Conservation (phyloP, 2,113 vertebrate genomes). For the Crotalus tigris region DNA sequence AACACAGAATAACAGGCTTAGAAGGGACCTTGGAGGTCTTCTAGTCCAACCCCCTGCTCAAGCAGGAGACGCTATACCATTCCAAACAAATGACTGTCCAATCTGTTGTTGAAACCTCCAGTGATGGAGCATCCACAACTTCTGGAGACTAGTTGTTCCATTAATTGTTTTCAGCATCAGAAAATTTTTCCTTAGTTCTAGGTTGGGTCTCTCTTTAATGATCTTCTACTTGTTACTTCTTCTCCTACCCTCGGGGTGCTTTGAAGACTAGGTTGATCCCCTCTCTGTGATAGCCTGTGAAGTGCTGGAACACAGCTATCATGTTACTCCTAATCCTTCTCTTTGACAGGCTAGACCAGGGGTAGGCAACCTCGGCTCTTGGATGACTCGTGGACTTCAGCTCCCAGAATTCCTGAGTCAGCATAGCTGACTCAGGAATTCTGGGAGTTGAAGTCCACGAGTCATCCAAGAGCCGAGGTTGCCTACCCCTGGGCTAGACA, state of each 20-base stretch:
- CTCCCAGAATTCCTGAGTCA: too few species aligned
- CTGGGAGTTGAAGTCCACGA: too few species aligned
- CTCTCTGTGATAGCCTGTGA: not conserved
- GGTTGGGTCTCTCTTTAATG: not conserved
- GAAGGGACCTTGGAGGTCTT: not conserved
- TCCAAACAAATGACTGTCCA: not conserved
- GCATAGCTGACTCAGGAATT: too few species aligned
- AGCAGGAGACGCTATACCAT: not conserved
- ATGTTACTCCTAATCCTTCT: not conserved
- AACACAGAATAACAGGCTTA: not conserved
- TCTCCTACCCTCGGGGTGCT: not conserved
- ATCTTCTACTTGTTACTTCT: not conserved
- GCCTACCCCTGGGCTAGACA: too few species aligned
- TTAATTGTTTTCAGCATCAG: not conserved
- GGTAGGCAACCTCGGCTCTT: too few species aligned
- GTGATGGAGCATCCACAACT: not conserved
- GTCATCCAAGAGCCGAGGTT: too few species aligned
- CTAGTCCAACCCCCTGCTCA: not conserved
- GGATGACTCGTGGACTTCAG: too few species aligned
- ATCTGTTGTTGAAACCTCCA: not conserved
- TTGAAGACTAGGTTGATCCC: not conserved
- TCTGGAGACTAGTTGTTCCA: not conserved
- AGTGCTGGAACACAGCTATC: not conserved
- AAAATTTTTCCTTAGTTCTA: not conserved
- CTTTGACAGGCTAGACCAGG: not conserved